Conservation (phyloP, 92 coral and sea anemone genomes). For the Umimayanthus chanpuru region DNA sequence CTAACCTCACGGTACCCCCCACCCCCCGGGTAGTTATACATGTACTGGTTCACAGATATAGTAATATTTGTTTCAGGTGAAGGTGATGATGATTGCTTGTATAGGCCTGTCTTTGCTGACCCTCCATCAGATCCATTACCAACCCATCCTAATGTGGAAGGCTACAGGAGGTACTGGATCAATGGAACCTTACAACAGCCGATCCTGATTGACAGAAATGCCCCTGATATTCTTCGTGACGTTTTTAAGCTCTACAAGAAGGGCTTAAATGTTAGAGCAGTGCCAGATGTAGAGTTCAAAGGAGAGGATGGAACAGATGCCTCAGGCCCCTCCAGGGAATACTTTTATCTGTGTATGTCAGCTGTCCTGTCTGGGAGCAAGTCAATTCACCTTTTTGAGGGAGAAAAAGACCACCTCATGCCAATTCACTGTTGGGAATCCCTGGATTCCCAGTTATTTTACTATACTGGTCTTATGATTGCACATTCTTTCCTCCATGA, state of each 20-base stretch:
- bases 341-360: conserved; percentile 50
- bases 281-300: conserved; percentile 55
- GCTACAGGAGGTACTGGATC: conserved; percentile 25
- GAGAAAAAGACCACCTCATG: conserved; percentile 56
- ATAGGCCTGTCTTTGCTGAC: too few species aligned
- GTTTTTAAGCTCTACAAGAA: conserved; percentile 22
- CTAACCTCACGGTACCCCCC: too few species aligned
- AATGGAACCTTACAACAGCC: background rate
- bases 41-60: too few species aligned
- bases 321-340: conserved; percentile 63
- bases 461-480: conserved; percentile 60
- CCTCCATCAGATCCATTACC: too few species aligned
- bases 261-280: conserved; percentile 32
- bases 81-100: too few species aligned
- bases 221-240: background rate
- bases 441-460: conserved; percentile 49
- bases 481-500: conserved; percentile 57
- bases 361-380: conserved; percentile 46
- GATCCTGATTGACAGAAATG: background rate
- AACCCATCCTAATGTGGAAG: background rate
- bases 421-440: conserved; percentile 62
- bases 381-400: conserved; percentile 52
- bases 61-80: too few species aligned
- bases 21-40: too few species aligned
- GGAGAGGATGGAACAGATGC: conserved; percentile 69